A percentile compares a stretch with the other conserved stretches of the same genome.
Evolutionary conservation across 2,888 invertebrate species (phyloP).

Genomic region (Spialia ferax): DNA sequence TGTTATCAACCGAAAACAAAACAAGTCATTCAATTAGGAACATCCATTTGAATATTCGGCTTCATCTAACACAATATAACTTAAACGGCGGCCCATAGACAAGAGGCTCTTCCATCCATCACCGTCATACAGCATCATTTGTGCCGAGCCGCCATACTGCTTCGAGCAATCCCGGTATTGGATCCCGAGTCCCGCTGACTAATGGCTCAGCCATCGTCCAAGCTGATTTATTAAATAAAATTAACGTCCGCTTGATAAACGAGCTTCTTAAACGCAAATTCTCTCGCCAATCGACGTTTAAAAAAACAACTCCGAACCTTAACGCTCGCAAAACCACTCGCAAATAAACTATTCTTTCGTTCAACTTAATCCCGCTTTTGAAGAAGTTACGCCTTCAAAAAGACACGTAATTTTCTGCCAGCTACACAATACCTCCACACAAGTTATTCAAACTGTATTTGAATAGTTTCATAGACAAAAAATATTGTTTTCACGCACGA

Average conservation of each 20-base stretch:
- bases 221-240: slow-evolving; percentile 82
- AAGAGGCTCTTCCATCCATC: slow-evolving; percentile 65
- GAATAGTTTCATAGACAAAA: slow-evolving; percentile 35
- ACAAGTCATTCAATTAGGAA: slow-evolving; percentile 47
- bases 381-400: slow-evolving; percentile 25
- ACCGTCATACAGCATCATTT: slow-evolving; percentile 75
- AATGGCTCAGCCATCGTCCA: slow-evolving; percentile 70
- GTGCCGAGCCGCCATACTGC: slow-evolving; percentile 56
- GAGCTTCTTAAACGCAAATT: slow-evolving; percentile 66
- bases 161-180: slow-evolving; percentile 64
- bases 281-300: slow-evolving; percentile 49
- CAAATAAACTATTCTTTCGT: slow-evolving; percentile 48
- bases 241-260: slow-evolving; percentile 73
- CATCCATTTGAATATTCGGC: slow-evolving; percentile 42
- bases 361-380: slow-evolving; percentile 55
- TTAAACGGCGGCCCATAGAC: slow-evolving; percentile 57
- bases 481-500: slow-evolving; percentile 50
- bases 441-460: slow-evolving; percentile 44
- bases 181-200: slow-evolving; percentile 65
- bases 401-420: slow-evolving; percentile 54
- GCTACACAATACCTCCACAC: slow-evolving; percentile 49
- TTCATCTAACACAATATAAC: slow-evolving; percentile 52
- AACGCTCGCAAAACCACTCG: slow-evolving; percentile 44
- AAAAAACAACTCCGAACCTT: slow-evolving; percentile 55
- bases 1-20: slow-evolving; percentile 42